A percentile compares a stretch with the other conserved stretches of the same genome.
Conservation (phyloP, 2,113 vertebrate species). For the Trachemys scripta region DNA sequence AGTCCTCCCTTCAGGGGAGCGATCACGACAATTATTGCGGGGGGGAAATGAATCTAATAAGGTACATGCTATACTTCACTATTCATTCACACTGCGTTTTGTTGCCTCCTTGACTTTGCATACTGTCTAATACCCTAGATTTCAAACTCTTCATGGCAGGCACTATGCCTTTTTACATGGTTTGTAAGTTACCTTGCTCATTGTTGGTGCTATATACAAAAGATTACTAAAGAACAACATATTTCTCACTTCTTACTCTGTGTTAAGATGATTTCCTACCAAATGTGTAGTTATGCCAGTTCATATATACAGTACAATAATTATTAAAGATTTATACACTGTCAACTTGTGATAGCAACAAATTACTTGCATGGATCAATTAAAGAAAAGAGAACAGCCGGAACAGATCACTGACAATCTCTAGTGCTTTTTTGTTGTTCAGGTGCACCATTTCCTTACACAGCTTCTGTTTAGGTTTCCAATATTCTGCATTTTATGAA, state of each 20-base stretch:
- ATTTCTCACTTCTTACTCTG: background rate
- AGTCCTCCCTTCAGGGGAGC: too few relatives aligned
- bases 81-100: background rate
- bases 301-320: background rate
- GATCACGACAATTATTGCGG: background rate
- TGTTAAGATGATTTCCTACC: background rate
- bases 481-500: background rate
- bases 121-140: background rate
- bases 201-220: background rate
- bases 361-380: background rate
- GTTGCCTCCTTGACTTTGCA: background rate
- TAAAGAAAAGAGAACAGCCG: background rate
- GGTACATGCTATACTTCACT: background rate
- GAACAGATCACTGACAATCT: background rate
- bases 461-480: background rate
- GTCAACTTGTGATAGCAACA: background rate
- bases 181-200: background rate
- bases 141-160: background rate
- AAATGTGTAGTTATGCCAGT: background rate
- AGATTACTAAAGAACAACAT: background rate
- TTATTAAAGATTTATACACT: background rate
- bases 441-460: background rate
- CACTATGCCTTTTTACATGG: background rate
- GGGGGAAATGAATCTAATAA: background rate
- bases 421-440: background rate